A percentile compares a stretch with the other conserved stretches of the same genome.
These are phyloP conservation scores for Verasper variegatus DNA, from an alignment of 2,113 vertebrate genomes.

Conservation along the genomic window DNA sequence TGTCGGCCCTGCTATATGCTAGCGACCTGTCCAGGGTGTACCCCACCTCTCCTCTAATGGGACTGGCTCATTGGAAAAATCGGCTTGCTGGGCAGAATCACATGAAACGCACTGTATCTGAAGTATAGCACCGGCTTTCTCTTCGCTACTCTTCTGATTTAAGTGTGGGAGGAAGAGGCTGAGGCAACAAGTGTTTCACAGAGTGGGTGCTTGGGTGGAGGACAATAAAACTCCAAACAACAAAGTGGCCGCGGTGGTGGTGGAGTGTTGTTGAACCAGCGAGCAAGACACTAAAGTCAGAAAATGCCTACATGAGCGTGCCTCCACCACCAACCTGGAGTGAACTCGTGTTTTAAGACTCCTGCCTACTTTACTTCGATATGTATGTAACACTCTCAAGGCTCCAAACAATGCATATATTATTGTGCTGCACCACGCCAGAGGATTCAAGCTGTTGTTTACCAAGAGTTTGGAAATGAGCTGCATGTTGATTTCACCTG, in stretches of 20 bases:
- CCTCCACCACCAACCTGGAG: background rate
- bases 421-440: background rate
- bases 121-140: conserved; percentile 21
- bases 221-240: conserved; percentile 40
- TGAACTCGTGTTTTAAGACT: background rate
- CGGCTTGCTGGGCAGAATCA: background rate
- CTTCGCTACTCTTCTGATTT: conserved; percentile 22
- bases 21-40: background rate
- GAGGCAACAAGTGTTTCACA: conserved; percentile 46
- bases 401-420: conserved; percentile 4
- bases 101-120: background rate
- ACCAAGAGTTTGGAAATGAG: background rate
- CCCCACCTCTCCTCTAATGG: background rate
- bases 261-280: conserved; percentile 43
- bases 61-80: background rate
- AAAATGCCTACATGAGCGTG: background rate
- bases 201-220: conserved; percentile 44
- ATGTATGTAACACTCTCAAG: conserved; percentile 8
- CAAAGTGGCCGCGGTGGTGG: conserved; percentile 28
- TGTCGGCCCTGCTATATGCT: too few species aligned
- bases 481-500: conserved; percentile 1
- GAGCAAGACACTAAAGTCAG: conserved; percentile 1
- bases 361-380: conserved; percentile 17
- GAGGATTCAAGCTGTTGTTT: conserved; percentile 4
- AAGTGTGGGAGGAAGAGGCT: conserved; percentile 45